Base-by-base conservation (phyloP, 2,797 vertebrate genomes). In the Trematomus bernacchii region DNA sequence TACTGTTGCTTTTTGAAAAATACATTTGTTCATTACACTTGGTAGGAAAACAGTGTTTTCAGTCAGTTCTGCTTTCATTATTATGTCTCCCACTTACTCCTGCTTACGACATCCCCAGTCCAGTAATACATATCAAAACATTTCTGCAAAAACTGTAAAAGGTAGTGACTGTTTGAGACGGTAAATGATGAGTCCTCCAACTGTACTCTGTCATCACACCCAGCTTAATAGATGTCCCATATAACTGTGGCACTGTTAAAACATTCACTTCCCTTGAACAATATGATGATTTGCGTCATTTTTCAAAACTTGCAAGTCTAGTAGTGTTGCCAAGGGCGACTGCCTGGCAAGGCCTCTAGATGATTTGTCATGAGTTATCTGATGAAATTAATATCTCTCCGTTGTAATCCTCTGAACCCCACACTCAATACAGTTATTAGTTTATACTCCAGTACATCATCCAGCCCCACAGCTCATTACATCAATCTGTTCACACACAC, bases 311-410 rank as follows among this genome's bases (percentile, higher is more conserved):
- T 50, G 18, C 42, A 18, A 42, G 64, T 79, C 55, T 14, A 42
- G 19, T 73, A 48, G 18, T 8, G 19, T 60, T 59, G 59, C 75
- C 7, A 27, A 63, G 27, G 73, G 77, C 65, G 42, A 46, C 58
- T 21, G 59, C 50, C 71, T 71, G 48, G 53, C 30, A 30, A 72
- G 42, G 64, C 50, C 66, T 18, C 16, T 58, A 14, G 53, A 75
- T 66, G 54, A 71, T 76, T 65, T 72, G 64, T 85, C 77, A 62
- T 77, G 79, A 85, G 83, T 84, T 76, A 77, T 63, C 78, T 84
- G 82, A 88, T 83, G 62, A 85, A 85, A 87, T 85, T 66, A 84
- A 71, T 70, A 77, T 85, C 60, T 73, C 65, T 66, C 72, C n/a
- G 27, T 61, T 77, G 67, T 78, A 71, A 85, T 83, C 70, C 59